phyloP scores from a whole-genome alignment of 2,113 vertebrate genomes.

The Candoia aspera region DNA sequence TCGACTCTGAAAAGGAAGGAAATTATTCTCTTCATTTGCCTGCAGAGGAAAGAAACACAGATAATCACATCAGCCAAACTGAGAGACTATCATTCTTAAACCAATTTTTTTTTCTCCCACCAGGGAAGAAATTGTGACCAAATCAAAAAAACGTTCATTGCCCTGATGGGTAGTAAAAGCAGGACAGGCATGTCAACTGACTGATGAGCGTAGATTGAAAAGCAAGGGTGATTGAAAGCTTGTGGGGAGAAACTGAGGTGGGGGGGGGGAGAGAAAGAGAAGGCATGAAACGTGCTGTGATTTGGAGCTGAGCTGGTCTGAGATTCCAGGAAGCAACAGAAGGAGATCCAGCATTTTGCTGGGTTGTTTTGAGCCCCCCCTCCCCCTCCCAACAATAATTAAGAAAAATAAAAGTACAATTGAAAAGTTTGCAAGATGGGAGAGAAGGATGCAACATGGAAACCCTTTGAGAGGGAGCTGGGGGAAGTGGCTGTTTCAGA shows the following conservation, averaged over 20 bases:
- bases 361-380: not conserved
- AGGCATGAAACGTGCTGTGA: not conserved
- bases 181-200: fast-evolving
- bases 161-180: not conserved
- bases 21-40: not conserved
- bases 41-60: not conserved
- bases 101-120: not conserved
- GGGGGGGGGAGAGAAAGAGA: not conserved
- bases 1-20: not conserved
- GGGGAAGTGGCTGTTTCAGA: not conserved
- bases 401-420: fast-evolving
- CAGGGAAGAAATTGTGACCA: not conserved
- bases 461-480: fast-evolving
- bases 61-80: not conserved
- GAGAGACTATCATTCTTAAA: not conserved
- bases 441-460: fast-evolving
- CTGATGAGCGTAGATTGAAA: fast-evolving
- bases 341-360: not conserved
- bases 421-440: fast-evolving
- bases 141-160: not conserved
- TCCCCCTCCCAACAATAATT: not conserved
- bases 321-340: fast-evolving
- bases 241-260: not conserved
- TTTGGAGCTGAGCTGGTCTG: fast-evolving
- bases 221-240: not conserved